Conservation (phyloP, 1,140 invertebrate species). For the Aphidius ervi region DNA sequence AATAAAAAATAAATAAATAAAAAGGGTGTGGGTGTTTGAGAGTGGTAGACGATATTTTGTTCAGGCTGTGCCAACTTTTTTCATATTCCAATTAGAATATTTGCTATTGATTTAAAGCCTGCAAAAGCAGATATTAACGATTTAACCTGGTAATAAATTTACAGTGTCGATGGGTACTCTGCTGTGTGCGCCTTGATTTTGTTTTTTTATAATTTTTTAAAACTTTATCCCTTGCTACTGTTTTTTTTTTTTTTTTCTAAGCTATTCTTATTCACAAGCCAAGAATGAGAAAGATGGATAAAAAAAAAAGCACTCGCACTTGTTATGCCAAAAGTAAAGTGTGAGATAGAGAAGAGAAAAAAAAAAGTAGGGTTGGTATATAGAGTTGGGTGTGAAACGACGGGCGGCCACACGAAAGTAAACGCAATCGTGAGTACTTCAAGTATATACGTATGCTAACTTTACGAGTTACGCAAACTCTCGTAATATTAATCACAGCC, state of each 20-base stretch:
- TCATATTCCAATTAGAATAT: conserved; percentile 56
- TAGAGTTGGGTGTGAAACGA: conserved; percentile 4
- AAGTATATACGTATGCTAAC: conserved; percentile 39
- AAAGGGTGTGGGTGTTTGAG: no score
- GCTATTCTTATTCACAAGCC: conserved; percentile 5
- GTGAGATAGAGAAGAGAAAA: background rate
- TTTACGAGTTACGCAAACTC: conserved; percentile 51
- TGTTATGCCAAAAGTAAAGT: no score
- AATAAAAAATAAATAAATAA: no score
- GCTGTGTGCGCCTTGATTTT: conserved; percentile 11
- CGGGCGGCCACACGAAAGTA: conserved; percentile 13
- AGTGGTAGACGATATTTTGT: conserved; percentile 18
- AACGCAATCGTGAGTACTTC: conserved; percentile 23
- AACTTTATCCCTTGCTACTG: background rate
- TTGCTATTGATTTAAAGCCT: conserved; percentile 52
- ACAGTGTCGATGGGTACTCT: conserved; percentile 41
- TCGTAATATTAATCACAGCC: conserved; percentile 51
- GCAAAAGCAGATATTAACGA: conserved; percentile 50
- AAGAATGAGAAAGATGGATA: conserved; percentile 10
- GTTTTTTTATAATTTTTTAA: background rate
- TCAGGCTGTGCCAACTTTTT: conserved; percentile 48
- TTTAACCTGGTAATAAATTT: conserved; percentile 50
- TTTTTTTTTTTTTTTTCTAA: conserved; percentile 3
- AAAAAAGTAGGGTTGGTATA: background rate
- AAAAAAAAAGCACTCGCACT: no score